Base-by-base conservation (phyloP, 92 coral and sea anemone species). In the Meandrina meandrites region DNA sequence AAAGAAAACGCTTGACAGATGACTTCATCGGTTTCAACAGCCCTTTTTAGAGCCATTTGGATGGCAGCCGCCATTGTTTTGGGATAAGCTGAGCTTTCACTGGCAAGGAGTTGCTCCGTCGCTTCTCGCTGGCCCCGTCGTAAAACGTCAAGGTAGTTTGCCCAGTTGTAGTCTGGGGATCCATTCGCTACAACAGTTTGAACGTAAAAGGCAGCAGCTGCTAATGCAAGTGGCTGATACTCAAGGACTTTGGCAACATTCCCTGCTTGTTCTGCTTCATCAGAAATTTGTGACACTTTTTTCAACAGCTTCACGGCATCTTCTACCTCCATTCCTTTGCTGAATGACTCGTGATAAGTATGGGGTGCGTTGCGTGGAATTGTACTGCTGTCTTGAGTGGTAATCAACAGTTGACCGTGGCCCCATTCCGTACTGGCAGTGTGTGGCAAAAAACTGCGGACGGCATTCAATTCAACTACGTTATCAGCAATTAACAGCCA, bases 401-500 rank as follows among this genome's bases (percentile, higher is more conserved):
- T 83, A 17, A 88, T 24, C 17, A 88, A 5, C 22, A 88, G 37
- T 15, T 88, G 91, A 30, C 91, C 91, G 15, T 64, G 77, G 1
- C 91, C 87, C 79, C 58, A 47, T 56, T 78, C 83, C 76, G 19
- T 76, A 21, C 85, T 73, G 69, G 81, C 56, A 16, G 79, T 42
- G 4, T 83, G 72, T 16, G 91, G 91, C 21, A 82, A 34, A 35
- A 50, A 82, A 32, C 42, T 77, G 68, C 79, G 76, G 30, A 82
- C 58, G 68, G 8, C 16, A 21, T 27, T 50, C 19, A 82, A 13
- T 56, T 82, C 79, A 9, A 0, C 68, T 13, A 83, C 88, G 64
- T 88, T 88, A 69, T 88, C 91, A 53, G 78, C 88, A 37, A 88
- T 88, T 75, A 88, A 40, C 19, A 88, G 80, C 91, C 91, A 88